Base-by-base conservation (phyloP, 2,797 vertebrate species). In the Dendrocincla tyrannina region DNA sequence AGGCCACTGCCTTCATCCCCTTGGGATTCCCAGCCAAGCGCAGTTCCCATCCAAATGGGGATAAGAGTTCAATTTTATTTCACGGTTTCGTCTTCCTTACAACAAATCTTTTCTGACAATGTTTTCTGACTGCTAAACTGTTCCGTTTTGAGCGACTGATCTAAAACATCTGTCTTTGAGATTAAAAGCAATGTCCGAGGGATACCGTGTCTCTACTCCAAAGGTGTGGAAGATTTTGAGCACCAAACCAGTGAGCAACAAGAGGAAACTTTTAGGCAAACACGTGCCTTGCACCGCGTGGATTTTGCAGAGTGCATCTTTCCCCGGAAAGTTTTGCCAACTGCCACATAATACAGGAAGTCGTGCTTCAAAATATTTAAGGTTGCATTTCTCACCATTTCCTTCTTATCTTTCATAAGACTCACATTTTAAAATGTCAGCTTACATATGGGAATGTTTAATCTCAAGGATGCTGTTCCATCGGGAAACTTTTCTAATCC, bases 311-410 rank as follows among this genome's bases (percentile, higher is more conserved):
- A 37, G 4, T 59, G 87, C 94, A 83, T 96, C 96, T 95, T 72
- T 91, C 96, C 81, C 85, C 25, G 4, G 81, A 72, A 96, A 92
- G 59, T 93, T 95, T 96, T 96, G 95, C 97, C 97, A 97, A 95
- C 93, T 94, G 95, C 95, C 96, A 94, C 91, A 97, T 96, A 94
- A 95, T 96, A 91, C 95, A 97, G 63, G 64, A 98, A 98, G 97
- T 96, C 90, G 33, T 86, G 95, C 97, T 97, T 96, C 97, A 97
- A 98, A 98, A 97, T 98, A 98, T 97, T 98, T 97, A 98, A 97
- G 96, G 95, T 97, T 98, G 96, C 91, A 39, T 96, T 97, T 98
- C 95, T 97, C 97, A 97, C 96, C 96, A 97, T 98, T 98, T 97
- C 97, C 97, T 97, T 95, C 94, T 98, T 97, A 97, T 98, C 96